A percentile compares a stretch with the other conserved stretches of the same genome.
Conservation (phyloP, 2,113 vertebrate species). For the Rousettus leschenaultii region DNA sequence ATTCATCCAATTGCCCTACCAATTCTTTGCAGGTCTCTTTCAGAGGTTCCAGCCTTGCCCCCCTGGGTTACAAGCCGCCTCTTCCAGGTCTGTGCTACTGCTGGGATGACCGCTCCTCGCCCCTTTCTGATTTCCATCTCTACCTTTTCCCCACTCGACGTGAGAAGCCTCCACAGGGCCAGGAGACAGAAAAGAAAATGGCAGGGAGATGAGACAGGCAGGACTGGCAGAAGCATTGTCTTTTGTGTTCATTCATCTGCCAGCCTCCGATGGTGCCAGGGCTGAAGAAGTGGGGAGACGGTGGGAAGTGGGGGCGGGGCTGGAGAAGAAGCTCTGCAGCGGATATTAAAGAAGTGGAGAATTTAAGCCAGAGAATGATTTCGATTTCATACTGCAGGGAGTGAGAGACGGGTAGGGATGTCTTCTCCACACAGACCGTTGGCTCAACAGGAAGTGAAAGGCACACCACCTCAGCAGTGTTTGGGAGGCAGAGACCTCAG, state of each 20-base stretch:
- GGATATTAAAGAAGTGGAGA: neutral
- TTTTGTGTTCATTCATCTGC: neutral
- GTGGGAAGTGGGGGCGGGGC: neutral
- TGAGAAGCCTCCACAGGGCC: neutral
- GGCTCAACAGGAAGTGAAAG: neutral
- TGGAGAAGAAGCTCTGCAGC: neutral
- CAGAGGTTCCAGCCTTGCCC: too few species aligned
- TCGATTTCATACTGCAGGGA: neutral
- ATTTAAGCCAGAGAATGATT: neutral
- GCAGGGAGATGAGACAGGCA: neutral
- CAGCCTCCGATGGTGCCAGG: neutral
- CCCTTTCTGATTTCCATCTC: neutral
- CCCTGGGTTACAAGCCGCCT: neutral
- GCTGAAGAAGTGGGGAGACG: neutral
- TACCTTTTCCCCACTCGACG: neutral
- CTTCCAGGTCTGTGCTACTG: neutral
- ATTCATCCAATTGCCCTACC: fast-evolving
- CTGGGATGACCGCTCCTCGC: neutral
- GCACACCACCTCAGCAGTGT: neutral
- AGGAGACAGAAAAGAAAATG: neutral
- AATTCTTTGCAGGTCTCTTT: neutral
- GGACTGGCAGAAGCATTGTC: neutral
- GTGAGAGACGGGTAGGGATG: neutral
- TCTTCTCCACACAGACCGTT: neutral
- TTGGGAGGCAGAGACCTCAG: neutral